Evolutionary conservation across 2,797 vertebrate species (phyloP).

Genomic region (Perodicticus potto): DNA sequence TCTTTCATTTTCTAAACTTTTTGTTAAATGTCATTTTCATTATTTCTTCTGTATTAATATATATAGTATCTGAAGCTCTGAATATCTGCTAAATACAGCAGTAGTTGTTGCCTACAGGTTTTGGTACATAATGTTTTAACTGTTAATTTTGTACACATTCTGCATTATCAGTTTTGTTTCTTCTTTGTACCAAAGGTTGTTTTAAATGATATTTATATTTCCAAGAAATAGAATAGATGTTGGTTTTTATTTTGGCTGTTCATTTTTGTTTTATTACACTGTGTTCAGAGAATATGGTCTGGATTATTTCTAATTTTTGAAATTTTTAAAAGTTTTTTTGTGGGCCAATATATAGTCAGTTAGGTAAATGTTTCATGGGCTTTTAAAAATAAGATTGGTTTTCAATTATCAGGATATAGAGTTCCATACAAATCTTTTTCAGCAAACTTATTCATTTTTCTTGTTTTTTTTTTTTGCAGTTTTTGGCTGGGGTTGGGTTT

Average conservation of each 20-base stretch:
- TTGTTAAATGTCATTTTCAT: not conserved
- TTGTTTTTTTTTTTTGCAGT: too few species aligned
- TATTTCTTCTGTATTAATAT: not conserved
- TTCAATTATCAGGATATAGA: not conserved
- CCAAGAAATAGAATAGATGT: not conserved
- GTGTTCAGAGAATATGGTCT: not conserved
- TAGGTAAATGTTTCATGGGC: not conserved
- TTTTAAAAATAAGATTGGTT: slow-evolving; percentile 29
- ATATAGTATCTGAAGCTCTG: not conserved
- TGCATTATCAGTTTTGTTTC: not conserved
- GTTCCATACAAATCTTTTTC: not conserved
- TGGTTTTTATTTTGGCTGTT: slow-evolving; percentile 22
- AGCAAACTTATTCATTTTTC: not conserved
- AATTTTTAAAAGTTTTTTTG: not conserved
- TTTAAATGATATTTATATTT: slow-evolving; percentile 37
- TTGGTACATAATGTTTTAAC: slow-evolving; percentile 18
- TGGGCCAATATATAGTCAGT: not conserved
- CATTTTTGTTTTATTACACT: not conserved
- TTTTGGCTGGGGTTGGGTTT: too few species aligned
- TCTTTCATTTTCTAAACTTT: not conserved
- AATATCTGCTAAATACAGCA: not conserved
- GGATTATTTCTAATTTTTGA: not conserved
- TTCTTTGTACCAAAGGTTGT: not conserved
- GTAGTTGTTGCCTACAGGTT: not conserved
- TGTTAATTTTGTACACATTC: slow-evolving; percentile 28